These are phyloP conservation scores for Cataglyphis hispanica DNA, from an alignment of 1,140 invertebrate genomes.

Conservation along the genomic window DNA sequence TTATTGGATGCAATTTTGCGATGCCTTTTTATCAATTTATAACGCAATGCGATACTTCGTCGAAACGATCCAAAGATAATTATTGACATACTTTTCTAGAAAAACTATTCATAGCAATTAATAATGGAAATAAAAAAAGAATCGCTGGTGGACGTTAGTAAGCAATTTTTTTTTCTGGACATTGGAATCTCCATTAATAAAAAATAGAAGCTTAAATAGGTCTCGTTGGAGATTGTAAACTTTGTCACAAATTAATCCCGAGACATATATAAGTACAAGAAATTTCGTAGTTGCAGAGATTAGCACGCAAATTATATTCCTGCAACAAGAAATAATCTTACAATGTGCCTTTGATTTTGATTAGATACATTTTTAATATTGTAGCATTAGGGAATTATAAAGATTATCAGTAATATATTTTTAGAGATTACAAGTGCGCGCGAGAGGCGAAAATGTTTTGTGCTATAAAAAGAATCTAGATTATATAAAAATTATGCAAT, in stretches of 20 bases:
- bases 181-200: conserved; percentile 18
- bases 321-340: not conserved
- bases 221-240: conserved; percentile 4
- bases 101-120: not conserved
- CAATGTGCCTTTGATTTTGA: not conserved
- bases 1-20: not conserved
- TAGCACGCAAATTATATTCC: not conserved
- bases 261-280: not conserved
- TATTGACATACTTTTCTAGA: not conserved
- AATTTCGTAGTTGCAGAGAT: conserved; percentile 4
- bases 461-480: not conserved
- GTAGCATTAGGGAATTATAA: not conserved
- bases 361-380: not conserved
- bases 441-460: not conserved
- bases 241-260: not conserved
- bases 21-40: not conserved
- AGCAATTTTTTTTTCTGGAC: not conserved
- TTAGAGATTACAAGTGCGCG: not conserved
- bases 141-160: not conserved
- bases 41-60: not conserved
- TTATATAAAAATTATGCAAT: conserved; percentile 21
- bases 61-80: not conserved
- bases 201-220: conserved; percentile 15
- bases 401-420: not conserved
- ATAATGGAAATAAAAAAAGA: conserved; percentile 10